Percentiles rank a stretch among this genome's conserved stretches.
These are phyloP conservation scores for Trochalopteron elliotii DNA, from an alignment of 2,113 vertebrate genomes.

Conservation along the genomic window DNA sequence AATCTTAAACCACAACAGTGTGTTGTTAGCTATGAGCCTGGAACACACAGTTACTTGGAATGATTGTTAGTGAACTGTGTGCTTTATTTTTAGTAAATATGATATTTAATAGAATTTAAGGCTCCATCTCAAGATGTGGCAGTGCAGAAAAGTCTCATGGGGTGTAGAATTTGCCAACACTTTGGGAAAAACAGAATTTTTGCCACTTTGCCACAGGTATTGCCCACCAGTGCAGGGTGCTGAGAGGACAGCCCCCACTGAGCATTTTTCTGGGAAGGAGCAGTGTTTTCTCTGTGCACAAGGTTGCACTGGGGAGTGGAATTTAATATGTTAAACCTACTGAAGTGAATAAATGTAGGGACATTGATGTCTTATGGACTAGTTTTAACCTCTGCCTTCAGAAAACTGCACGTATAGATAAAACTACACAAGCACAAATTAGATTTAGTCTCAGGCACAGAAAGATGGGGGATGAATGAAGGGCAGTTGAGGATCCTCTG, in stretches of 20 bases:
- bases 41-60: not conserved
- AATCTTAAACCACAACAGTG: not conserved
- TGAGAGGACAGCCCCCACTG: accelerated
- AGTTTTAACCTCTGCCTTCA: not conserved
- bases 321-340: not conserved
- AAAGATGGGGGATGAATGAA: not conserved
- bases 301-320: not conserved
- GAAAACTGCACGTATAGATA: not conserved
- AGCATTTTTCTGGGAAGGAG: not conserved
- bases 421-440: not conserved
- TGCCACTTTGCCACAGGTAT: not conserved
- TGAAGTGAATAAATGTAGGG: not conserved
- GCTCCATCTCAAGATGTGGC: not conserved
- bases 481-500: not conserved
- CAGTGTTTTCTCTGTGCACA: not conserved
- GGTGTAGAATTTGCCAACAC: not conserved
- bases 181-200: not conserved
- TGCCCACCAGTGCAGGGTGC: not conserved
- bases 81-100: not conserved
- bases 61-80: not conserved
- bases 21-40: not conserved
- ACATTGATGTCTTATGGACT: not conserved
- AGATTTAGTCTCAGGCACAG: not conserved
- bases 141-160: not conserved
- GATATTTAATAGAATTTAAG: not conserved